Percentiles rank a stretch among this genome's conserved stretches.
Conservation (phyloP, 1,140 invertebrate genomes). For the Ctenoplectra terminalis region DNA sequence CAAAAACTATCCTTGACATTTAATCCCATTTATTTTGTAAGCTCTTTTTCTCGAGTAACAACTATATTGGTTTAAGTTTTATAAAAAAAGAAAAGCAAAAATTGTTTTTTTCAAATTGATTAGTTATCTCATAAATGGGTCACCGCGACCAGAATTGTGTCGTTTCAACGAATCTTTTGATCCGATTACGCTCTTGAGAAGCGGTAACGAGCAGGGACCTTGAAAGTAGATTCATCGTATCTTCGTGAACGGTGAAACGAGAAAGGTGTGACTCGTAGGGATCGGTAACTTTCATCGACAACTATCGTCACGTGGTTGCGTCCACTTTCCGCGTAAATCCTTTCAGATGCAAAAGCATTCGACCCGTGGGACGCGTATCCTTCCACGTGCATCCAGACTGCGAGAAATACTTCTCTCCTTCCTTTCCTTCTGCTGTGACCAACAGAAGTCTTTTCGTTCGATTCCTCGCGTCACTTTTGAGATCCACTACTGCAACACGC, state of each 20-base stretch:
- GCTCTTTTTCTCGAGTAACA: too few relatives aligned
- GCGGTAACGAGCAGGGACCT: conserved; percentile 31
- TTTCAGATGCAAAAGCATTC: conserved; percentile 37
- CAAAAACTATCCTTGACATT: too few relatives aligned
- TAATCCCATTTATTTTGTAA: too few relatives aligned
- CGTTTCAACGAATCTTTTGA: too few relatives aligned
- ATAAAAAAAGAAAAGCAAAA: too few relatives aligned
- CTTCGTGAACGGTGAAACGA: conserved; percentile 52
- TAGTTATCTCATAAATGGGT: too few relatives aligned
- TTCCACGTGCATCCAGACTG: neutral
- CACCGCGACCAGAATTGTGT: too few relatives aligned
- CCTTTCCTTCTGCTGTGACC: neutral
- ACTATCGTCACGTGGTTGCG: conserved; percentile 28
- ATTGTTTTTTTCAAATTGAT: too few relatives aligned
- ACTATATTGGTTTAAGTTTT: too few relatives aligned
- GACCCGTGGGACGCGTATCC: neutral
- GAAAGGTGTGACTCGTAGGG: conserved; percentile 50
- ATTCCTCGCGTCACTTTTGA: too few relatives aligned
- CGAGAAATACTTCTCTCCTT: neutral
- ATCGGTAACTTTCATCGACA: conserved; percentile 62
- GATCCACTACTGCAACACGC: neutral
- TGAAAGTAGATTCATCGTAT: conserved; percentile 54
- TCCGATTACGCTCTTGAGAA: neutral
- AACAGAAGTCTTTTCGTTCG: neutral
- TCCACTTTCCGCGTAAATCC: conserved; percentile 60